Evolutionary conservation across 2,113 vertebrate species (phyloP), one percentile per base, ranked within the genome.

Genomic region (Propithecus coquereli): DNA sequence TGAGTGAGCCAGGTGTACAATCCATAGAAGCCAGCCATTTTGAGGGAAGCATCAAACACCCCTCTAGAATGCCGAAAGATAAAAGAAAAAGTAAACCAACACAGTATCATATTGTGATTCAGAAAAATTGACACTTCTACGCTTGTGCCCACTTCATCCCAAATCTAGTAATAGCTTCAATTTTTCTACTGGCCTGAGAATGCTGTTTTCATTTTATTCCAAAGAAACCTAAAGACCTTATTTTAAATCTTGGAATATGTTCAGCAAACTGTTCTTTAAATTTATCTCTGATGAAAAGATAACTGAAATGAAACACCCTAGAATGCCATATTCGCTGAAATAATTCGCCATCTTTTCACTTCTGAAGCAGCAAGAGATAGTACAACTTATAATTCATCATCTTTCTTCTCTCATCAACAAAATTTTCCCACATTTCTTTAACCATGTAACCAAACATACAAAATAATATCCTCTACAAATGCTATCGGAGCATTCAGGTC

Each of bases 1-100:
- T 99, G 99, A 86, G 99, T 99, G 98, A 99, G 99, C 99, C 99
- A 99, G 61, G 99, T 99, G 96, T 99, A 99, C 96, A 99, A 98
- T 96, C 99, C 99, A 70, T 99, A 99, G 99, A 99, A 99, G 40
- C 99, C 99, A 30, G 99, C 99, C 99, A 99, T 99, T 98, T 99
- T 99, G 98, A 99, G 99, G 71, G 99, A 99, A 90, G 99, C 99
- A 97, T 99, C 99, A 97, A 99, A 99, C 66, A 99, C 99, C 96
- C 99, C 99, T 98, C 99, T 99, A 97, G 70, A 98, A 98, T 0
- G 34, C 96, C 74, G 92, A 97, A 98, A 98, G 54, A 98, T 80
- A 96, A 95, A 97, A 85, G 3, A 63, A n/a, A 90, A 61, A n/a
- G 54, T 77, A 70, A 93, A 89, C 65, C 76, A 91, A 87, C n/a